Base-by-base conservation (phyloP, 2,113 vertebrate genomes). In the Tympanuchus pallidicinctus region DNA sequence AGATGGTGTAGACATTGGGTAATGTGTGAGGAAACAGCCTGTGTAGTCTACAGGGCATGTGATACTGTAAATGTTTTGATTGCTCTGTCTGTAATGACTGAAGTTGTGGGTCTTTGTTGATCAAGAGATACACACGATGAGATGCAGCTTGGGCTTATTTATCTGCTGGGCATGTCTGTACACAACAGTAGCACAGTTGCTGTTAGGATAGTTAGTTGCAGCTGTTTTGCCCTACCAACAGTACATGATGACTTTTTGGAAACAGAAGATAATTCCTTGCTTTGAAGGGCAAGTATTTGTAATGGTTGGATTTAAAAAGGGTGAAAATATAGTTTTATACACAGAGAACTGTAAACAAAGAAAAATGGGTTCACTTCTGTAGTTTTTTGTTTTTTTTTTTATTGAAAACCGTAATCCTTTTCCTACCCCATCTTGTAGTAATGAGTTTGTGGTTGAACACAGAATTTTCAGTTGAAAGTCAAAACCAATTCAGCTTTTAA, bases 71-170 rank as follows among this genome's bases (percentile, higher is more conserved):
- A 24, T 47, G 24, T 7, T 57, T 67, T 10, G 21, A 6, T 14
- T 5, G 21, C 27, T 13, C 48, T 36, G n/a, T 47, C 17, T 14
- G 28, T 40, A 28, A 2, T 22, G 3, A 47, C 13, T 21, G 8
- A 13, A 38, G 42, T 65, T 50, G 3, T 1, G 1, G 2, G 6
- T 4, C 16, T 38, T 43, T 9, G 5, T 6, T 32, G 32, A 22
- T 42, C 34, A 16, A 10, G 20, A 25, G 30, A 21, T 6, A 13
- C 2, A 19, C 34, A 9, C 0, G 0, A 2, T 11, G 3, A 2
- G 34, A 17, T 4, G 24, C 50, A 30, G 42, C 30, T 50, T 32
- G 34, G 0, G 0, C 8, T 25, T 2, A 11, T 48, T 10, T 19
- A 16, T 16, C 28, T 2, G 22, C 50, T 10, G 34, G 47, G 42